These are phyloP conservation scores for Barypeithes pellucidus DNA, from an alignment of 2,888 invertebrate genomes.

Conservation along the genomic window DNA sequence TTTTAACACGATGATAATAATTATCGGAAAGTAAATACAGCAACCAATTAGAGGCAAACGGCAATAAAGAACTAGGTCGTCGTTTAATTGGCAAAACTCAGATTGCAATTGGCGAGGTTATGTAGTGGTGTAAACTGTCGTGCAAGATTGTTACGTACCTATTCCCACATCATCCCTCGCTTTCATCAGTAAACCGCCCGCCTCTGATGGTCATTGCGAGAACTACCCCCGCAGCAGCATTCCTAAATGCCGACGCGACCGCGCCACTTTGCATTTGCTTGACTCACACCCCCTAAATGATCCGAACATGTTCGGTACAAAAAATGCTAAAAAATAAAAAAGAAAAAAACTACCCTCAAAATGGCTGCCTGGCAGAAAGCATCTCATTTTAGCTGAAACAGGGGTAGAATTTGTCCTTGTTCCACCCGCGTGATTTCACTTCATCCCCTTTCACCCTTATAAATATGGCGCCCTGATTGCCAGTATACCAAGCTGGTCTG, in stretches of 20 bases:
- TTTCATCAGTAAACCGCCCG: constrained; percentile 40
- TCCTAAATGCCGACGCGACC: constrained; percentile 51
- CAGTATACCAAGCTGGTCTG: constrained; percentile 71
- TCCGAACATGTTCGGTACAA: constrained; percentile 70
- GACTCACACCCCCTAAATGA: constrained; percentile 70
- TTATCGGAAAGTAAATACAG: constrained; percentile 1
- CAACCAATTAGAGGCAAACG: constrained; percentile 13
- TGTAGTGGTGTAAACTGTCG: constrained; percentile 65
- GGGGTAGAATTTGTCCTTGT: constrained; percentile 71
- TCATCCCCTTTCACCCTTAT: constrained; percentile 72
- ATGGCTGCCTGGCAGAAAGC: constrained; percentile 78
- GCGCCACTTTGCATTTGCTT: constrained; percentile 66
- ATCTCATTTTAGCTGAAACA: constrained; percentile 72
- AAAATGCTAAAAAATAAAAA: constrained; percentile 68
- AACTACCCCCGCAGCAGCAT: constrained; percentile 52
- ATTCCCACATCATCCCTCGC: constrained; percentile 58
- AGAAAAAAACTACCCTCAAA: constrained; percentile 81
- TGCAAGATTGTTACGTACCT: constrained; percentile 58
- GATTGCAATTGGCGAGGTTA: constrained; percentile 67
- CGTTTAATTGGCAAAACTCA: constrained; percentile 66
- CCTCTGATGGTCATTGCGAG: constrained; percentile 49
- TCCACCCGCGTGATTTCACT: constrained; percentile 72
- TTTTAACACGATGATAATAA: constrained; percentile 4
- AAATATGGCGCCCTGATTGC: constrained; percentile 74
- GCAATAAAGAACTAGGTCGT: constrained; percentile 57